Evolutionary conservation across 2,797 vertebrate genomes (phyloP), one percentile per base, ranked within the genome.

Genomic region (Champsocephalus esox): DNA sequence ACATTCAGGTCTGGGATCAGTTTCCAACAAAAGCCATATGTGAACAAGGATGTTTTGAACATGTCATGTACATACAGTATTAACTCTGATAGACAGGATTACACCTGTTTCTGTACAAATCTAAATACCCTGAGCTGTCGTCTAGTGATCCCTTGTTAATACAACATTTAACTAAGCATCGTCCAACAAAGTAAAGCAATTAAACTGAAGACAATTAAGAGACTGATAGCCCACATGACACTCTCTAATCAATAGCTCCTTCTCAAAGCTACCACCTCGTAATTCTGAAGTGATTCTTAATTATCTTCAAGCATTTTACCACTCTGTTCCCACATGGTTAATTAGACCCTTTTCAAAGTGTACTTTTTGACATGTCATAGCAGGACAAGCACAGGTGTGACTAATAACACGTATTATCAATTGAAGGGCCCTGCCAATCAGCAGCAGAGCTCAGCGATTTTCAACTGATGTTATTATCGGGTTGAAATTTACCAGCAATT

Each of bases 181-280:
- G 13, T 64, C 45, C 59, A 56, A 64, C 43, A 61, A 49, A 48
- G 77, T 55, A 45, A 82, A 77, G 64, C 45, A 72, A 66, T 83
- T 75, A 78, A 64, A 32, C 13, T 51, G 44, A 64, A 62, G 59
- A 66, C 60, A 61, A 75, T 77, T 55, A 56, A 24, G 71, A 73
- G 43, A 61, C 34, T 55, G 63, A 83, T 43, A 45, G 43, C 19
- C 55, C 84, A 63, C 74, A 38, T 10, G 70, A 75, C 67, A 86
- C 70, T 56, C 57, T 24, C 17, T 24, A 64, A 90, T 89, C 85
- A 83, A 83, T 76, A 79, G 11, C 34, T 52, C 56, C 41, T 13
- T 50, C 49, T 73, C 14, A 49, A 44, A 51, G 24, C 24, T 14
- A 56, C 55, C 34, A 54, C 54, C 52, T 49, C 38, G 72, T 52